Conservation (phyloP, 2,113 vertebrate species). For the Rhea pennata region DNA sequence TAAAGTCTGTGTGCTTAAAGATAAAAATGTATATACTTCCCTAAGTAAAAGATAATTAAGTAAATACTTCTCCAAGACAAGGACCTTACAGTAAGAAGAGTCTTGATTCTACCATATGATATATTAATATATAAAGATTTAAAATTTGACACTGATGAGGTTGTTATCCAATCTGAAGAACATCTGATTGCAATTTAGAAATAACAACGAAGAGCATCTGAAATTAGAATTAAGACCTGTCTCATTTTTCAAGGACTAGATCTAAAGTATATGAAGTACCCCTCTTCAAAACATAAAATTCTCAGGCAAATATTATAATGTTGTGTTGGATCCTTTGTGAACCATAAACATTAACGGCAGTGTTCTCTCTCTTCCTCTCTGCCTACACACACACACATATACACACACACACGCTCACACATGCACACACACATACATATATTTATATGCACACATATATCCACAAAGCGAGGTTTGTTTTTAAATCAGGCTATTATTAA, state of each 20-base stretch:
- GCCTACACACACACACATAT: neutral
- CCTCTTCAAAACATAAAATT: neutral
- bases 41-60: neutral
- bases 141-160: neutral
- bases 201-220: neutral
- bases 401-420: fast-evolving
- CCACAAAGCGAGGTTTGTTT: neutral
- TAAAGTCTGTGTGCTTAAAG: neutral
- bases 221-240: neutral
- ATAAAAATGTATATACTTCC: neutral
- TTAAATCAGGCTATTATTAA: fast-evolving
- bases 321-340: neutral
- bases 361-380: neutral
- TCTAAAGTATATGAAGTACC: neutral
- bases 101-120: neutral
- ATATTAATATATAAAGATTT: neutral
- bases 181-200: neutral
- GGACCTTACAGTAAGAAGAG: neutral
- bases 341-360: neutral
- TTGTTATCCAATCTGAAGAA: neutral
- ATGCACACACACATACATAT: too few species aligned
- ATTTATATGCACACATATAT: fast-evolving
- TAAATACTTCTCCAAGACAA: neutral
- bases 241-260: neutral
- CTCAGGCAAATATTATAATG: neutral